A percentile compares a stretch with the other conserved stretches of the same genome.
Conservation (phyloP, 2,888 invertebrate species). For the Vesta saturnalis region DNA sequence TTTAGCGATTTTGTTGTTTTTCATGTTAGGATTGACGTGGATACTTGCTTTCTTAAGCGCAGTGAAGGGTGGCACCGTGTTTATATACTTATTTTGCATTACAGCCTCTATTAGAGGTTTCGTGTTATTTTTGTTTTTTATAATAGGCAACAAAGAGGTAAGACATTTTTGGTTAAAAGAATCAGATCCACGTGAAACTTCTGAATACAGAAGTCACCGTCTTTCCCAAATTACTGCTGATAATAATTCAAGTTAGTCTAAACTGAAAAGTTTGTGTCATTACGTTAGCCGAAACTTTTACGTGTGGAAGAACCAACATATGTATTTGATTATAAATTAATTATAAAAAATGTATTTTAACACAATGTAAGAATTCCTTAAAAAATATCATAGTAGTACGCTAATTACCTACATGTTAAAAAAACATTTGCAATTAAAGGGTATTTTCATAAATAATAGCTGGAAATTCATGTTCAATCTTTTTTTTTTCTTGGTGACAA, state of each 20-base stretch:
- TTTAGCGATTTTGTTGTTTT: conserved; percentile 67
- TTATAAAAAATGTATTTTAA: too few species aligned
- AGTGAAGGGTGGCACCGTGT: conserved; percentile 39
- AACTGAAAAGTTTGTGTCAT: too few species aligned
- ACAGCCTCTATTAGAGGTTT: conserved; percentile 66
- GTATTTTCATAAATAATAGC: too few species aligned
- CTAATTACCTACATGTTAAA: too few species aligned
- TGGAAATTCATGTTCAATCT: too few species aligned
- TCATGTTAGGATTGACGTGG: conserved; percentile 69
- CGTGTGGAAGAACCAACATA: too few species aligned
- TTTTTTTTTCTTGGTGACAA: too few species aligned
- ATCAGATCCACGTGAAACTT: neutral
- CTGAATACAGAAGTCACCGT: neutral
- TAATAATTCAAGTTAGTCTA: neutral
- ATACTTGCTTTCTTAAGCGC: conserved; percentile 66
- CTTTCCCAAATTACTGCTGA: neutral
- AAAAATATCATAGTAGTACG: too few species aligned
- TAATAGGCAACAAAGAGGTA: conserved; percentile 67
- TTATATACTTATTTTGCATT: conserved; percentile 64
- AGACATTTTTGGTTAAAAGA: conserved; percentile 61
- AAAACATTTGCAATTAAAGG: too few species aligned
- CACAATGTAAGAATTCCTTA: too few species aligned
- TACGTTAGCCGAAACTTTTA: too few species aligned
- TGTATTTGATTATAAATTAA: too few species aligned
- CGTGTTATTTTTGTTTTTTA: conserved; percentile 67